Evolutionary conservation across 1,140 invertebrate species (phyloP), one percentile per base, ranked within the genome.

Genomic region (Drosophila serrata): DNA sequence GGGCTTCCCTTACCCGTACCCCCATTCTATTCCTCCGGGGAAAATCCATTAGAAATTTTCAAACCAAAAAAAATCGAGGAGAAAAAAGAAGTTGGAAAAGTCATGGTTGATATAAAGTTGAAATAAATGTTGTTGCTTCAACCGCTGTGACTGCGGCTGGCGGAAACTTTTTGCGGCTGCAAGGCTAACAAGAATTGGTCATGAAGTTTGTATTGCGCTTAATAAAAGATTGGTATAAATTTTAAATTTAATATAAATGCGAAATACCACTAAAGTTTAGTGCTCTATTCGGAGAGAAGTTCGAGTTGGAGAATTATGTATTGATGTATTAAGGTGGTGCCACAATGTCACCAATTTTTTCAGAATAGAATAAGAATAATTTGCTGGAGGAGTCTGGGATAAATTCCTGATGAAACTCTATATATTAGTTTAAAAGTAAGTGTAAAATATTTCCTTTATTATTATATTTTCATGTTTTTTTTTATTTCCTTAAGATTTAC

Each of bases 11-110:
- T 12, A 29, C 24, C 57, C 42, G 15, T 27, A 37, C 13, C 51
- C 19, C 19, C 31, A 31, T 53, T 51, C 15, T 17, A 13, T 60
- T 53, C 3, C 35, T 42, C 12, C 7, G n/a, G 27, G 69, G 35
- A 62, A 74, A 74, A 75, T 74, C 69, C 67, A 73, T 72, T 73
- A 62, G 69, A 74, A 74, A 74, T 74, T 74, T 74, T 43, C 33
- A 29, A 56, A 40, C 55, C n/a, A 27, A 49, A 49, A 46, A 48
- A 45, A 35, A 13, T 0, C 4, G 33, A 29, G 58, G 11, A 15
- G n/a, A 27, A 45, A 17, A 45, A 60, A 45, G 15, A 53, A 60
- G 62, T 73, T 59, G 35, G 11, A 46, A 48, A 59, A 73, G 67
- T 73, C 51, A 42, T 59, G 67, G 29, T 73, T 59, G 69, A 72